Base-by-base conservation (phyloP, 2,797 vertebrate genomes). In the Florisuga fusca region DNA sequence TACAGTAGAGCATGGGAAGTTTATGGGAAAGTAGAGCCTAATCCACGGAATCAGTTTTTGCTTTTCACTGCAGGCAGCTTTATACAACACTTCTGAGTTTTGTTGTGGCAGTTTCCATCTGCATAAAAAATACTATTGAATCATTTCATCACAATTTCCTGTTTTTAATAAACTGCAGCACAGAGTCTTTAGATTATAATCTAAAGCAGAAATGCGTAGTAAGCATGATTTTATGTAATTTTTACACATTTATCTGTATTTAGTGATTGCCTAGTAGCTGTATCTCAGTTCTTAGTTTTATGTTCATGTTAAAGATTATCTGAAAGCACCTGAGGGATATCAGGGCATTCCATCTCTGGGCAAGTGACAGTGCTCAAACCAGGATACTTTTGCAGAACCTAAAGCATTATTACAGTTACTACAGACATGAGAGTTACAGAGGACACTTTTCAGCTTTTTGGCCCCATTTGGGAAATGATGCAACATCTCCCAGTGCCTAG, bases 271-370 rank as follows among this genome's bases (percentile, higher is more conserved):
- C 6, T 57, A 75, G 6, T 63, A 91, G 13, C 10, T 67, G 64
- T 15, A 66, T 3, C 78, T 87, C n/a, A 45, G 3, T 79, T 82
- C 26, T 74, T 41, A 31, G 7, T 33, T 77, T 61, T 41, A 90
- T 1, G 1, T 75, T 84, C 8, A 31, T 4, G 0, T 50, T 46
- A 69, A 55, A 10, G 9, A 1, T 80, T 15, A 59, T 68, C 73
- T 83, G 17, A 33, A 85, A 41, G 31, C 58, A 76, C 3, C 15
- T 71, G 54, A 59, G 20, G 10, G 10, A 27, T 69, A 51, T 8
- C 10, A 84, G 6, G 10, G 27, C 6, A n/a, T 57, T 81, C 6
- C 8, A 19, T 41, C 22, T 34, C 27, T 41, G 13, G 7, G 34
- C 17, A 78, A 57, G 5, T 33, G 16, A 41, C 41, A 68, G 8